Base-by-base conservation (phyloP, 2,113 vertebrate species). In the Felis chaus region DNA sequence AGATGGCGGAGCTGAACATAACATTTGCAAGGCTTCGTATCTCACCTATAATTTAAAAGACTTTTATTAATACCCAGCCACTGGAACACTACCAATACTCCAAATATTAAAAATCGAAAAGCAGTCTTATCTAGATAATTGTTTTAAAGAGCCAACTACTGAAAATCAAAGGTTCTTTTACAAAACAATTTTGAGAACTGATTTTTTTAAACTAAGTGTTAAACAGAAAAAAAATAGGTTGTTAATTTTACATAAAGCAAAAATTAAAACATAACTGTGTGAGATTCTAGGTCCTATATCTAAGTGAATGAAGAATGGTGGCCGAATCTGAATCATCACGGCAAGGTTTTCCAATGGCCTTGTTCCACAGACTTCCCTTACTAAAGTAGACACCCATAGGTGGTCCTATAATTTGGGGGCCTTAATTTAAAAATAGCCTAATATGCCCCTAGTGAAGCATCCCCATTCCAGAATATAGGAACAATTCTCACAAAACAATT, bases 1-100 rank as follows among this genome's bases (percentile, higher is more conserved):
- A 29, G 99, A 99, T 0, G 99, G 99, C 29, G 99, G 99, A 9
- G 99, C 99, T 50, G 98, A 98, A 97, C 99, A 99, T 13, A 99
- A 98, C 0, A 89, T 98, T 96, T 99, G 99, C 94, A 99, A 98
- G 7, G 99, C 99, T 96, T 99, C 99, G 81, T 99, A 99, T 18
- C 99, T 99, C 92, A 99, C 99, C 99, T 99, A 68, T 0, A 81
- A 83, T 89, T 74, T 91, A 71, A 91, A 74, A 86, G 7, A 80
- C 11, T 19, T 86, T 25, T 53, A 84, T 92, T 82, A 97, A 94
- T 27, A 94, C 3, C 12, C 3, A 94, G 78, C 16, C 27, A 84
- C 53, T 74, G 73, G 31, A 87, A 95, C 27, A 94, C 21, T 4
- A 89, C 29, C 31, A 92, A 65, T 89, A 93, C 86, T 86, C 82